phyloP scores from a whole-genome alignment of 2,888 invertebrate genomes.

The Drosophila stalkeri region DNA sequence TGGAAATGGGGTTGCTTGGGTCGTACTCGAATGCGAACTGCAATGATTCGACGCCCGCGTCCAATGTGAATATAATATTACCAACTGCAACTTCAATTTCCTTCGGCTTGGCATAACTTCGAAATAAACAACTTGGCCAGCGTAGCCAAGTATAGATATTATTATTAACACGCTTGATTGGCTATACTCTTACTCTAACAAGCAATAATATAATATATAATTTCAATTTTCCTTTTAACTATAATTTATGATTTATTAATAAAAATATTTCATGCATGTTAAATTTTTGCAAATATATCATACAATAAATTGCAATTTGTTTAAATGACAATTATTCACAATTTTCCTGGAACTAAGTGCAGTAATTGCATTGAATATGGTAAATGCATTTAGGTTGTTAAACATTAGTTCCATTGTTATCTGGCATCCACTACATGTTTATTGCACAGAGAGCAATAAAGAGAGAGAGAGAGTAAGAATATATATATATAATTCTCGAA shows the following conservation, averaged over 20 bases:
- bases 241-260: background rate
- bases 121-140: background rate
- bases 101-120: conserved; percentile 24
- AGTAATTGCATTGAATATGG: conserved; percentile 2
- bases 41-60: conserved; percentile 11
- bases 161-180: background rate
- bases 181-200: background rate
- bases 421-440: background rate
- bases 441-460: background rate
- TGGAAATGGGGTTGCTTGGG: conserved; percentile 17
- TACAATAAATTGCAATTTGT: background rate
- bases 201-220: too few relatives aligned
- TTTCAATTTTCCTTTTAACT: background rate
- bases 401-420: conserved; percentile 3
- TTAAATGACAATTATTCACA: background rate
- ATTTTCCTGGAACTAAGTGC: background rate
- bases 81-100: conserved; percentile 54
- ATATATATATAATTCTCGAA: too few relatives aligned
- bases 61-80: conserved; percentile 66
- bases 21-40: conserved; percentile 30
- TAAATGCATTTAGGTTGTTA: conserved; percentile 1
- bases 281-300: background rate
- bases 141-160: background rate
- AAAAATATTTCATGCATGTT: too few relatives aligned
- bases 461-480: background rate